phyloP scores from a whole-genome alignment of 2,113 vertebrate genomes.

The Herpailurus yagouaroundi region DNA sequence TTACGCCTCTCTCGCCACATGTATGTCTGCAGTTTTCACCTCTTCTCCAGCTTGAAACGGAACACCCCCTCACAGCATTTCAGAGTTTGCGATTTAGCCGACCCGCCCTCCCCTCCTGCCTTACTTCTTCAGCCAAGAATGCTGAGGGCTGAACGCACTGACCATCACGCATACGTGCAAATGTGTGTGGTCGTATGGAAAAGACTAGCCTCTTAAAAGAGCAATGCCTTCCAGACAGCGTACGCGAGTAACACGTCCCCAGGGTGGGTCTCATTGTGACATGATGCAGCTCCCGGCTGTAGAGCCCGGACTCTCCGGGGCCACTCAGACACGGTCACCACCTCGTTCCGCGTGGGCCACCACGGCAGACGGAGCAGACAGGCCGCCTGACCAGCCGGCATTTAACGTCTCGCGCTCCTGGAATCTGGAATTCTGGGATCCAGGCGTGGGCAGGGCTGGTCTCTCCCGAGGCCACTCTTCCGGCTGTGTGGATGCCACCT shows the following conservation, averaged over 20 bases:
- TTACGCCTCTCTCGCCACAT: background rate
- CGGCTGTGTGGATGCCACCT: rapidly evolving
- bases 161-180: rapidly evolving
- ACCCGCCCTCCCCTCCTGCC: rapidly evolving
- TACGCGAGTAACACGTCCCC: rapidly evolving
- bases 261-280: background rate
- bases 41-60: background rate
- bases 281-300: rapidly evolving
- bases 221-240: background rate
- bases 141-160: rapidly evolving
- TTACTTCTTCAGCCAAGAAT: background rate
- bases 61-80: too few species aligned
- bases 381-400: rapidly evolving
- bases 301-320: rapidly evolving
- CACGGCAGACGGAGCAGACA: rapidly evolving
- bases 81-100: rapidly evolving
- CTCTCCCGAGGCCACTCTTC: rapidly evolving
- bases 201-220: rapidly evolving
- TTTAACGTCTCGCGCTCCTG: rapidly evolving
- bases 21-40: rapidly evolving
- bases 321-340: rapidly evolving
- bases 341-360: rapidly evolving
- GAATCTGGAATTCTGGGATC: background rate
- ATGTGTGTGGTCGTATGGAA: rapidly evolving
- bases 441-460: background rate